Evolutionary conservation across 2,797 vertebrate species (phyloP).

Genomic region (Erpetoichthys calabaricus): DNA sequence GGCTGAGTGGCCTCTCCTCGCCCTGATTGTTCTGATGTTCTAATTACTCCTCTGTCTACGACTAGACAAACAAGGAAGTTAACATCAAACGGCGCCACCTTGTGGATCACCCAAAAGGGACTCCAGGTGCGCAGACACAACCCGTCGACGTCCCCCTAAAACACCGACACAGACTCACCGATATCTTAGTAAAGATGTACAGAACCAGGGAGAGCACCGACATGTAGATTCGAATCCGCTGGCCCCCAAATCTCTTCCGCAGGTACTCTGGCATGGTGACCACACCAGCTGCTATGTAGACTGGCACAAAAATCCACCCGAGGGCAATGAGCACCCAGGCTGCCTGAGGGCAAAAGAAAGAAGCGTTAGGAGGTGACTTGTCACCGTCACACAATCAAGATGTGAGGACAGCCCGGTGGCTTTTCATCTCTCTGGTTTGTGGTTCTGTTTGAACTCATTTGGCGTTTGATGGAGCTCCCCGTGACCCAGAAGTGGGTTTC

Average conservation of each 20-base stretch:
- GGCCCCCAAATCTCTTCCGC: constrained; percentile 81
- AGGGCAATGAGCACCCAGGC: constrained; percentile 76
- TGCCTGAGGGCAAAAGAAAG: constrained; percentile 44
- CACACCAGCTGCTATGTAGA: constrained; percentile 80
- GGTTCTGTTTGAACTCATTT: too few species aligned
- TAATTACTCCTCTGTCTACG: too few species aligned
- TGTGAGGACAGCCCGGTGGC: background rate
- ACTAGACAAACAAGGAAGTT: too few species aligned
- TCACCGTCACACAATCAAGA: background rate
- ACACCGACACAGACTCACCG: constrained; percentile 48
- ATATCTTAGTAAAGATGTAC: constrained; percentile 89
- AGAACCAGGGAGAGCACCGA: constrained; percentile 80
- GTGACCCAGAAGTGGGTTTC: too few species aligned
- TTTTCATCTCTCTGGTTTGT: too few species aligned
- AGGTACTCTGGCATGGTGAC: constrained; percentile 90
- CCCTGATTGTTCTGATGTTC: too few species aligned
- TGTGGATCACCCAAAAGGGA: too few species aligned
- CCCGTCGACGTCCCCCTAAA: too few species aligned
- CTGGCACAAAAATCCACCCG: constrained; percentile 84
- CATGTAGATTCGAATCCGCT: constrained; percentile 77
- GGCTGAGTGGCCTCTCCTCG: too few species aligned
- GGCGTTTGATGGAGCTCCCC: too few species aligned
- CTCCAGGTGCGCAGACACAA: too few species aligned
- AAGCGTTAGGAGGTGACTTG: background rate
- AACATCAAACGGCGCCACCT: too few species aligned